Base-by-base conservation (phyloP, 2,113 vertebrate genomes). In the Elgaria multicarinata region DNA sequence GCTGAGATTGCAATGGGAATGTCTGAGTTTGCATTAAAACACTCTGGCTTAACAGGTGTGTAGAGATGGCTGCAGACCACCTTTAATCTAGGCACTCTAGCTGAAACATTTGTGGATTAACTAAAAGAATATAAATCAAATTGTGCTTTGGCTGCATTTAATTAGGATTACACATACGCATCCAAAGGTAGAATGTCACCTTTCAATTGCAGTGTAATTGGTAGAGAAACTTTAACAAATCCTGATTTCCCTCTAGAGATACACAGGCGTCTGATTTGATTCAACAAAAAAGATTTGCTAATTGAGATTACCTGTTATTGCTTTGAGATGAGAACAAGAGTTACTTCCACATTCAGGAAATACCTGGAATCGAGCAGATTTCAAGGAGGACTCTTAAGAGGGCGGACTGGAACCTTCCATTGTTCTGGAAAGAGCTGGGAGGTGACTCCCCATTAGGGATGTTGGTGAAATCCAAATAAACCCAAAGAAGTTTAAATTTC, bases 151-250 rank as follows among this genome's bases (percentile, higher is more conserved):
- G 77, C 87, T 88, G 36, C 50, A 74, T 82, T 82, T 82, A 88
- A 88, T 88, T 88, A 82, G 78, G 66, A 62, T 72, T 81, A 69
- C 44, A 84, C 72, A 55, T 39, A 80, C 80, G 46, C n/a, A 88
- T 58, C n/a, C 87, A 84, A 89, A 84, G 74, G 81, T 84, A 84
- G 13, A 84, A 77, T 78, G 58, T 69, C 88, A 69, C 12, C 44
- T n/a, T 84, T 77, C 72, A 84, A 76, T 84, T 84, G 58, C 44
- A 66, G 53, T 50, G 12, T 84, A 89, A 66, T 84, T 85, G 72
- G 81, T 89, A 64, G 44, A 77, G 58, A 89, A 89, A 84, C 58
- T 78, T 83, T 89, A 76, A 89, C 58, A 89, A 84, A 89, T 84
- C 81, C 55, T 69, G 81, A 89, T 89, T 89, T 89, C 62, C 74